These are phyloP conservation scores for Venturia canescens DNA, from an alignment of 1,140 invertebrate species.

Conservation along the genomic window DNA sequence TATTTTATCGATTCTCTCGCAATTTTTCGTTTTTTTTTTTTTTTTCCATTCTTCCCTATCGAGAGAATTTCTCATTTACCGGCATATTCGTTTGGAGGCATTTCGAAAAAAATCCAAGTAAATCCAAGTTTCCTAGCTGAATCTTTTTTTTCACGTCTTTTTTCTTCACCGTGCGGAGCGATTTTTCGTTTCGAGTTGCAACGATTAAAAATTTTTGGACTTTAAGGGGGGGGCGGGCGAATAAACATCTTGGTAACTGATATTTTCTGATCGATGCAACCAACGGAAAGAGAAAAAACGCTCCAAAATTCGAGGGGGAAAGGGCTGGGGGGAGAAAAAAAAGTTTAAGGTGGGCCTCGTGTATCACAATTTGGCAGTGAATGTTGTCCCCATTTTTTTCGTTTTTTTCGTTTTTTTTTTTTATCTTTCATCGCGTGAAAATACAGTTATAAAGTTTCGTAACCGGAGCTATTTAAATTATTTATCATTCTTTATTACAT, in stretches of 20 bases:
- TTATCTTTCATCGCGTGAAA: constrained; percentile 18
- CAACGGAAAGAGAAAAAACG: neutral
- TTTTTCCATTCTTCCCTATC: neutral
- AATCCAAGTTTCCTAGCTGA: too few species aligned
- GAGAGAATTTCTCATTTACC: neutral
- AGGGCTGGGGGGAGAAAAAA: neutral
- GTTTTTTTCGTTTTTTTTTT: constrained; percentile 40
- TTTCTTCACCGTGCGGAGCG: too few species aligned
- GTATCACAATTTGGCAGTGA: constrained; percentile 77
- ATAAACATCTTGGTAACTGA: neutral
- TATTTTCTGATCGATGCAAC: neutral
- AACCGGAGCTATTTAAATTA: constrained; percentile 19
- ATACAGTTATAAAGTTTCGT: constrained; percentile 21
- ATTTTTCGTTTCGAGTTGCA: too few species aligned
- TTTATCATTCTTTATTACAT: constrained; percentile 23
- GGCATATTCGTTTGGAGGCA: too few species aligned
- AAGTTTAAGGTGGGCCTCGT: constrained; percentile 65
- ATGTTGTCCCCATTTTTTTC: constrained; percentile 50
- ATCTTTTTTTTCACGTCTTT: too few species aligned
- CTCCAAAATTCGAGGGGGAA: too few species aligned
- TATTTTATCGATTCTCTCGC: too few species aligned
- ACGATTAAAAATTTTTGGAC: too few species aligned
- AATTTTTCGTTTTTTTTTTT: neutral
- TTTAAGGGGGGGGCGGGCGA: neutral
- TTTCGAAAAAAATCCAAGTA: too few species aligned